Conservation (phyloP, 35 echinoderm and acorn worm genomes). For the Nesometra sesokonis region DNA sequence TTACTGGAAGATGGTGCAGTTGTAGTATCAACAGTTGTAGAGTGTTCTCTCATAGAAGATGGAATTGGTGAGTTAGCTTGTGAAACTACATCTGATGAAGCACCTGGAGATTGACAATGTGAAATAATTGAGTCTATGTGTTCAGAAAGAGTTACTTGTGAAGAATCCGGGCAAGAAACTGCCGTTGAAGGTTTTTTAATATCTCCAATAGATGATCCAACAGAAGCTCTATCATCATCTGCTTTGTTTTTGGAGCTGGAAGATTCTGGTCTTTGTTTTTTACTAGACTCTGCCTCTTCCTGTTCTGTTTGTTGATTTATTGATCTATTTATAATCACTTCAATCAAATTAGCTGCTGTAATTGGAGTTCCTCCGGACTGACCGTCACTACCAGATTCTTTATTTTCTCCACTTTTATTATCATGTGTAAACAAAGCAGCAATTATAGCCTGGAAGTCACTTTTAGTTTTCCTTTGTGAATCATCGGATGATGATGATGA, state of each 20-base stretch:
- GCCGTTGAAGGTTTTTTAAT: not conserved
- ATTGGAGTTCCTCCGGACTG: slow-evolving; percentile 11
- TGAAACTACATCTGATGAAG: not conserved
- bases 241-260: not conserved
- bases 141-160: slow-evolving; percentile 22
- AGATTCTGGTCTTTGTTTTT: not conserved
- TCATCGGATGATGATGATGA: not conserved
- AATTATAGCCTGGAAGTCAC: not conserved
- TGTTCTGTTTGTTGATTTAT: slow-evolving; percentile 47
- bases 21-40: not conserved
- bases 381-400: not conserved
- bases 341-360: slow-evolving; percentile 64
- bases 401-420: not conserved
- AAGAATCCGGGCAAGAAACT: not conserved
- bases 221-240: not conserved
- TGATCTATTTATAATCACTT: slow-evolving; percentile 65
- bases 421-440: slow-evolving; percentile 31
- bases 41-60: not conserved
- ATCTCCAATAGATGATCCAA: not conserved
- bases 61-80: not conserved
- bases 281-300: slow-evolving; percentile 7
- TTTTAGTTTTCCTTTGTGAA: not conserved
- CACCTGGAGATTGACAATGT: slow-evolving; percentile 1
- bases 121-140: slow-evolving; percentile 43
- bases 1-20: not conserved